Evolutionary conservation across 2,888 invertebrate genomes (phyloP).

Genomic region (Himalopsyche anomala): DNA sequence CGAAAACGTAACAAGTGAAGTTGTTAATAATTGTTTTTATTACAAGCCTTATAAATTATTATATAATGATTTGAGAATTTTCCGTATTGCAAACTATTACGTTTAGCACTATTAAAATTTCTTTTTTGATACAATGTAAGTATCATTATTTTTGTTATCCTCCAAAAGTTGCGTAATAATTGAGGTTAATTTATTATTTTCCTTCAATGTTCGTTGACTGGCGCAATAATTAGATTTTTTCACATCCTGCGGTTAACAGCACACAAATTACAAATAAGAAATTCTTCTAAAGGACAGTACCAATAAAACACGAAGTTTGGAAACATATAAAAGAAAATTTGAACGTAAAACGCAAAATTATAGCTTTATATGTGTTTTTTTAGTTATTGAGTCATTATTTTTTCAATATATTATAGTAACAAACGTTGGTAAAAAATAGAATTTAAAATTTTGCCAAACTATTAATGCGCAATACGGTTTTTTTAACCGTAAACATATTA

Average conservation of each 20-base stretch:
- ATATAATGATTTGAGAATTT: background rate
- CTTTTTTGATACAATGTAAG: background rate
- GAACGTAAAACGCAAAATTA: background rate
- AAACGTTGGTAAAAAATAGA: no score
- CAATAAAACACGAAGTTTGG: background rate
- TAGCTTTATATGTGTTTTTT: no score
- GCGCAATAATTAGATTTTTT: constrained; percentile 12
- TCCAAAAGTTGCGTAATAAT: background rate
- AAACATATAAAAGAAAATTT: background rate
- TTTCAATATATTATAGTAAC: no score
- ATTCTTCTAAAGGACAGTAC: constrained; percentile 13
- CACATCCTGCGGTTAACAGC: constrained; percentile 1
- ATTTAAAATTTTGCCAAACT: no score
- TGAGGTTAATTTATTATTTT: background rate
- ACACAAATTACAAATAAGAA: constrained; percentile 5
- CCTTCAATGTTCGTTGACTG: background rate
- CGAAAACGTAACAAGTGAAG: no score
- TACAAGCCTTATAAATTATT: background rate
- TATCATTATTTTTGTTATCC: background rate
- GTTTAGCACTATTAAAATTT: background rate
- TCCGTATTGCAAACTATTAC: background rate
- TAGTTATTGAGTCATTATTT: no score
- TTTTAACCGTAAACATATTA: no score
- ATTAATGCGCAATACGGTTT: no score
- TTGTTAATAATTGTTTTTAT: background rate